Conservation (phyloP, 1,140 invertebrate genomes). For the Rhopalosiphum padi region DNA sequence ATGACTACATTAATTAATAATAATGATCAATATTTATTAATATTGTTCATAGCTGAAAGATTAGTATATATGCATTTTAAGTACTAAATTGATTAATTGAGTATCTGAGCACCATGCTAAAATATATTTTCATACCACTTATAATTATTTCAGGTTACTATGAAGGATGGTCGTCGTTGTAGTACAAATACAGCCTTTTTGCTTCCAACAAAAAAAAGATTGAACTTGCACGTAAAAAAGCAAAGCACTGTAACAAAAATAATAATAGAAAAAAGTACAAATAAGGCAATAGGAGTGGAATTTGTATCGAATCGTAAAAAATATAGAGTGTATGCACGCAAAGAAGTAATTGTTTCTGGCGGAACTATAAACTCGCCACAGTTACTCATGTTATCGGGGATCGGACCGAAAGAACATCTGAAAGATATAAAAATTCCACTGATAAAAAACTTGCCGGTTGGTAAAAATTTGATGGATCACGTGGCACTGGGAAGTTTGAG, state of each 20-base stretch:
- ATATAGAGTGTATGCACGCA: constrained; percentile 66
- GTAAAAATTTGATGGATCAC: constrained; percentile 70
- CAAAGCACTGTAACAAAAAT: constrained; percentile 73
- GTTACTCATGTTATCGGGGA: constrained; percentile 77
- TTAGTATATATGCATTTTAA: too few relatives aligned
- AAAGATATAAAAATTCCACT: constrained; percentile 72
- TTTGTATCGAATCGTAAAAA: constrained; percentile 67
- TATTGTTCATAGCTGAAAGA: too few relatives aligned
- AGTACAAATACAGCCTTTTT: constrained; percentile 72
- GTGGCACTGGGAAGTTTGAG: constrained; percentile 69
- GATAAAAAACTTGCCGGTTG: constrained; percentile 68
- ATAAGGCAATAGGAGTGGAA: constrained; percentile 72
- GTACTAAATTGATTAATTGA: background rate
- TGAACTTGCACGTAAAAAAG: constrained; percentile 76
- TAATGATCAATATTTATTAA: too few relatives aligned
- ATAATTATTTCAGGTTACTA: constrained; percentile 74
- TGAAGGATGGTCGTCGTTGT: constrained; percentile 70
- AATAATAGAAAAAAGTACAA: constrained; percentile 69
- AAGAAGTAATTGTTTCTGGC: constrained; percentile 74
- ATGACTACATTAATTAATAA: too few relatives aligned
- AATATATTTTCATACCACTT: background rate
- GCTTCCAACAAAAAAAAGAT: constrained; percentile 66
- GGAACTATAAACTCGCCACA: constrained; percentile 75
- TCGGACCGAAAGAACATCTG: constrained; percentile 75
- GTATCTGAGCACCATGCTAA: background rate